Evolutionary conservation across 1,140 invertebrate genomes (phyloP).

Genomic region (Drosophila orena): DNA sequence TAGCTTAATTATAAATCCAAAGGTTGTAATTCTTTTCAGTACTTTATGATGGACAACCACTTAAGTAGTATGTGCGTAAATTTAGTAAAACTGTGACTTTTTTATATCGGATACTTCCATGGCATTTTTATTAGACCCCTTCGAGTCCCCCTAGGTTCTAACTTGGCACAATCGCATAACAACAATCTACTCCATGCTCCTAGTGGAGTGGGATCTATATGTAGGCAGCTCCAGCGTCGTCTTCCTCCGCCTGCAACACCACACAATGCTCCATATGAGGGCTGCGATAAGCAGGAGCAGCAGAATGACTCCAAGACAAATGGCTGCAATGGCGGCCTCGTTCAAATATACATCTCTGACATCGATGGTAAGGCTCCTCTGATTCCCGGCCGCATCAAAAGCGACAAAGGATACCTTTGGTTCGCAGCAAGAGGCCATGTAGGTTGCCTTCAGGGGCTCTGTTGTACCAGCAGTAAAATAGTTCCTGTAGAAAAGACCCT

Average conservation of each 20-base stretch:
- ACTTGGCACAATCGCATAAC: slow-evolving; percentile 29
- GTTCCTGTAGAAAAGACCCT: slow-evolving; percentile 84
- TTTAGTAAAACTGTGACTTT: not conserved
- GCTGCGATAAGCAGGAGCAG: slow-evolving; percentile 86
- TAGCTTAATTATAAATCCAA: not conserved
- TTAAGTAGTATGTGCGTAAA: too few relatives aligned
- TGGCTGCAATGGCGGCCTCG: slow-evolving; percentile 86
- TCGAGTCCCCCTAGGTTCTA: not conserved
- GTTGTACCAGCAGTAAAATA: slow-evolving; percentile 87
- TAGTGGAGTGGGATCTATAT: slow-evolving; percentile 84
- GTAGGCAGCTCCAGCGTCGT: slow-evolving; percentile 86
- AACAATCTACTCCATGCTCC: slow-evolving; percentile 77
- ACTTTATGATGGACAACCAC: too few relatives aligned
- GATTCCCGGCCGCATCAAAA: slow-evolving; percentile 87
- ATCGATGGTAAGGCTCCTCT: slow-evolving; percentile 86
- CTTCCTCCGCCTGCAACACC: slow-evolving; percentile 86
- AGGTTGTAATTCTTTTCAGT: too few relatives aligned
- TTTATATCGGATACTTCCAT: not conserved
- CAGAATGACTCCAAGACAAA: slow-evolving; percentile 86
- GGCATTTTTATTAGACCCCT: slow-evolving; percentile 39
- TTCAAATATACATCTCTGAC: slow-evolving; percentile 84
- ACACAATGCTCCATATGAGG: slow-evolving; percentile 85
- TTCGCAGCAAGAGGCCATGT: slow-evolving; percentile 88
- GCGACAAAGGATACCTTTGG: slow-evolving; percentile 87
- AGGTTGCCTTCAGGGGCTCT: slow-evolving; percentile 86